phyloP scores from a whole-genome alignment of 1,140 invertebrate genomes.

The Euschistus heros region DNA sequence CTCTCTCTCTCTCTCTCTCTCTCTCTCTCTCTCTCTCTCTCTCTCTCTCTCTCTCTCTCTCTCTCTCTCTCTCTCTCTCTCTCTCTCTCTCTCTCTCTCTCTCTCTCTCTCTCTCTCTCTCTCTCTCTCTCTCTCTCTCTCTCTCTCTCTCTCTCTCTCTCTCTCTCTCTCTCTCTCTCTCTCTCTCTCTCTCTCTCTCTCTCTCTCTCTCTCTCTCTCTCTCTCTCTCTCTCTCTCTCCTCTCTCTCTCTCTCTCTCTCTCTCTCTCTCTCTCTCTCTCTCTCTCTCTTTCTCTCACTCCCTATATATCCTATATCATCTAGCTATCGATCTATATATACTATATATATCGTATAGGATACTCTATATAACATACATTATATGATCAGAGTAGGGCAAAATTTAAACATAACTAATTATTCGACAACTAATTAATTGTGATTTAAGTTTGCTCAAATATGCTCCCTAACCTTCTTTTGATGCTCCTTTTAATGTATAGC shows the following conservation, averaged over 20 bases:
- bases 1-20: slow-evolving; percentile 17
- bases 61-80: slow-evolving; percentile 19
- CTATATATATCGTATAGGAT: no score
- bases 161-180: slow-evolving; percentile 13
- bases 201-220: slow-evolving; percentile 17
- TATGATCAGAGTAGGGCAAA: no score
- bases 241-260: slow-evolving; percentile 13
- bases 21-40: slow-evolving; percentile 20
- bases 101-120: slow-evolving; percentile 10
- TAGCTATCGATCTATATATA: background rate
- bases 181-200: slow-evolving; percentile 16
- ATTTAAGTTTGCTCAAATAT: no score
- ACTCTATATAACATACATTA: no score
- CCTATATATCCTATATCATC: background rate
- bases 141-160: slow-evolving; percentile 18
- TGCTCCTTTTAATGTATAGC: no score
- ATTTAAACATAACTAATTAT: no score
- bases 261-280: slow-evolving; percentile 17
- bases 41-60: slow-evolving; percentile 18
- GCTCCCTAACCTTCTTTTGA: no score
- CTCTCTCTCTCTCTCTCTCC: slow-evolving; percentile 10
- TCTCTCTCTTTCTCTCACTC: slow-evolving; percentile 10
- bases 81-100: slow-evolving; percentile 14
- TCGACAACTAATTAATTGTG: no score
- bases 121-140: slow-evolving; percentile 13